These are phyloP conservation scores for Axea sp. DNA, from an alignment of 2,888 invertebrate species.

Conservation along the genomic window DNA sequence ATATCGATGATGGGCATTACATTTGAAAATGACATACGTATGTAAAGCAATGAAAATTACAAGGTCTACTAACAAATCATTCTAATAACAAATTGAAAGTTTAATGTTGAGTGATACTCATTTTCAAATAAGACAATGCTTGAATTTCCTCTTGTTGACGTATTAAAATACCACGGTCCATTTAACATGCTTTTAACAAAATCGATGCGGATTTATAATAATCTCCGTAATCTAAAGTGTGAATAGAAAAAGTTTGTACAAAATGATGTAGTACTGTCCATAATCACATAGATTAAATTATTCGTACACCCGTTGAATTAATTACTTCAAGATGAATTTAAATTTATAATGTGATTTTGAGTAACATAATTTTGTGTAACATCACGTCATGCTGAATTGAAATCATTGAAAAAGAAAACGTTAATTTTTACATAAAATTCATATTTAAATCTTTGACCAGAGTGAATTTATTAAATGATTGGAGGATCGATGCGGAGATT, in stretches of 20 bases:
- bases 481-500: conserved; percentile 3
- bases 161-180: conserved; percentile 49
- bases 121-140: conserved; percentile 36
- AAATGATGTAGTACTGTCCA: conserved; percentile 41
- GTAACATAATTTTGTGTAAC: conserved; percentile 14
- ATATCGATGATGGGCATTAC: conserved; percentile 47
- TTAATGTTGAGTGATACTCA: conserved; percentile 43
- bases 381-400: conserved; percentile 2
- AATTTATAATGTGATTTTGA: conserved; percentile 26
- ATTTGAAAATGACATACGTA: conserved; percentile 26
- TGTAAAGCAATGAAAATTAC: conserved; percentile 17
- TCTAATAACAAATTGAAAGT: conserved; percentile 18
- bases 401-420: neutral
- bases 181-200: conserved; percentile 65
- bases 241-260: conserved; percentile 1
- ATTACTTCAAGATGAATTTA: conserved; percentile 14
- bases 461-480: conserved; percentile 36
- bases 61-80: conserved; percentile 17
- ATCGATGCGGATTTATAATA: conserved; percentile 70
- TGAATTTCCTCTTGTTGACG: conserved; percentile 45
- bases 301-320: conserved; percentile 21
- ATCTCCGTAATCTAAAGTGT: conserved; percentile 47
- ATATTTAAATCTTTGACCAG: too few species aligned
- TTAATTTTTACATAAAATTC: too few species aligned
- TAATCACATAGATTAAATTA: conserved; percentile 32